Conservation (phyloP, 2,888 invertebrate genomes). For the Plebejus argus region DNA sequence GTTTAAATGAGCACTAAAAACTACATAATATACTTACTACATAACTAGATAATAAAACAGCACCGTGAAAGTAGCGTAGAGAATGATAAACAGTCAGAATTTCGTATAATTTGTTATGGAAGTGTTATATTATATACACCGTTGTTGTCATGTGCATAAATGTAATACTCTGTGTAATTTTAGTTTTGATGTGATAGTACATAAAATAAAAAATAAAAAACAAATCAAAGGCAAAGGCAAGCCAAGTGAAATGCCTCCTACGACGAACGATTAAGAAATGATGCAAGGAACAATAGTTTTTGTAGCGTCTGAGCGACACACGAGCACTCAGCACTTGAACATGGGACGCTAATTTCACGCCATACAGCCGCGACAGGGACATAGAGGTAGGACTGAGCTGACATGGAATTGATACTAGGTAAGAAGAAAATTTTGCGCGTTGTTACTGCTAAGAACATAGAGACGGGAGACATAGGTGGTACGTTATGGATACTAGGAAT, state of each 20-base stretch:
- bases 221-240: not conserved
- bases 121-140: no score
- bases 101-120: no score
- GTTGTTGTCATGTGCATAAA: no score
- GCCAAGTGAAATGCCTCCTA: not conserved
- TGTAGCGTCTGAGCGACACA: constrained; percentile 16
- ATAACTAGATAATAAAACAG: no score
- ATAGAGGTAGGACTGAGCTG: not conserved
- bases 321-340: constrained; percentile 38
- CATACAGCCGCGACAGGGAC: constrained; percentile 43
- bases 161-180: no score
- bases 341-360: constrained; percentile 58
- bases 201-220: not conserved
- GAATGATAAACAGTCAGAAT: no score
- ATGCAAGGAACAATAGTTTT: constrained; percentile 21
- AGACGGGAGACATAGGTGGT: no score
- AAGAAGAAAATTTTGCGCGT: not conserved
- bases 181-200: not conserved
- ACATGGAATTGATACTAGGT: not conserved
- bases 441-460: no score
- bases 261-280: constrained; percentile 23
- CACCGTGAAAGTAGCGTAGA: no score
- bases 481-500: no score
- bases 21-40: no score
- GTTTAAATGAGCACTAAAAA: no score